Evolutionary conservation across 2,797 vertebrate species (phyloP), one percentile per base, ranked within the genome.

Genomic region (Betta splendens): DNA sequence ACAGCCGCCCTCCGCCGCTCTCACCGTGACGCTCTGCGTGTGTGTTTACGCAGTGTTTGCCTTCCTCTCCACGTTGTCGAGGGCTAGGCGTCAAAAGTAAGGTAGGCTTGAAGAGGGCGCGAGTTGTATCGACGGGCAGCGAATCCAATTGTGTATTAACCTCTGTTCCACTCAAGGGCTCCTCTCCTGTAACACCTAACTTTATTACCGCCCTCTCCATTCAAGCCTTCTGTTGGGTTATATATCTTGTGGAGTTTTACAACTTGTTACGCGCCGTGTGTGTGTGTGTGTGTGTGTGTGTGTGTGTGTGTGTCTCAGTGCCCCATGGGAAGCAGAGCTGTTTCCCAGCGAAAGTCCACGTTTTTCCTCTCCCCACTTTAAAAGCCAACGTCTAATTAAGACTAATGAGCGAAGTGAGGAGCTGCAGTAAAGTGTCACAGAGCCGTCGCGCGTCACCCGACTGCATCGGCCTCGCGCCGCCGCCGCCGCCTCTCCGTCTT

Each of bases 201-300:
- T 91, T 89, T 89, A 89, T 85, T 53, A 60, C 60, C 58, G 61
- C 23, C 21, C 22, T 35, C 67, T 56, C 56, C 51, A 75, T 77
- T 81, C 69, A 80, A 58, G 80, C 75, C 73, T 58, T 87, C 73
- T 85, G 78, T 63, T 78, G 40, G 70, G 79, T 77, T 79, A 55
- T 90, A 85, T 85, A 88, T 89, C 85, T 83, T 76, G 59, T 72
- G 9, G 61, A 82, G 75, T 81, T 87, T 89, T 88, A 88, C 81
- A 87, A 71, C 83, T 69, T 79, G 64, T 75, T 75, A 40, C 67
- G 58, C 42, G 39, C 55, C 48, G 52, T 64, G 39, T 45, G 54
- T 66, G 51, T 75, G n/a, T n/a, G n/a, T 46, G 38, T 44, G 54
- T 71, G 43, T 74, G 66, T 59, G 50, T 42, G 39, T 55, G 48